Conservation (phyloP, 2,797 vertebrate species). For the Muscicapa striata region DNA sequence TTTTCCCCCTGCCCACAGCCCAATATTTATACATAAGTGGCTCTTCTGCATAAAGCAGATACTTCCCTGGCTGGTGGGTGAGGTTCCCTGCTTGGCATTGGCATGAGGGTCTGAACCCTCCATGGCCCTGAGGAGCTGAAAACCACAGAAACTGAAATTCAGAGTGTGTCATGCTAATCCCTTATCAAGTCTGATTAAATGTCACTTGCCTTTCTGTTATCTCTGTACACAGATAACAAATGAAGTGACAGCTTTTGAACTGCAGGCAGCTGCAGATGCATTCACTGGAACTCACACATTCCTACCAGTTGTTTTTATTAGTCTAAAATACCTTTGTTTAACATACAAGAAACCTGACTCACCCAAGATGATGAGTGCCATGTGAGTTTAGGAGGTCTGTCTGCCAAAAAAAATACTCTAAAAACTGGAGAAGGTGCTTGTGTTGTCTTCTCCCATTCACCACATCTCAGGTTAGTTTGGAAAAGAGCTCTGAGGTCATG, state of each 20-base stretch:
- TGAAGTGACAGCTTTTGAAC: background rate
- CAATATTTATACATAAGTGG: background rate
- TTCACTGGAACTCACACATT: background rate
- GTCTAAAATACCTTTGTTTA: background rate
- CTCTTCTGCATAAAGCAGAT: background rate
- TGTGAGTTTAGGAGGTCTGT: background rate
- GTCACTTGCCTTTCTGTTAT: background rate
- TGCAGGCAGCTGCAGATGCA: background rate
- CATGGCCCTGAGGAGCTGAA: background rate
- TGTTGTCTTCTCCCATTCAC: background rate
- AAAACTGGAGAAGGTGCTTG: background rate
- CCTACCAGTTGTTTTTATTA: background rate
- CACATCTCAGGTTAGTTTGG: background rate
- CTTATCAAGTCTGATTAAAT: background rate
- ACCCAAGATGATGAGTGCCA: background rate
- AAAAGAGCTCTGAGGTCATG: background rate
- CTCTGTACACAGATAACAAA: background rate
- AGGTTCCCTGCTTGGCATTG: background rate
- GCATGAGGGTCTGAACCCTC: rapidly evolving
- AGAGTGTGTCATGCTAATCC: background rate
- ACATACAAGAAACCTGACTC: background rate
- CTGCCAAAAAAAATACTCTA: background rate
- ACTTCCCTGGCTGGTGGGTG: background rate
- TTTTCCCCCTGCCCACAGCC: background rate
- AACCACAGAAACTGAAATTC: background rate